Base-by-base conservation (phyloP, 2,888 invertebrate genomes). In the Petrophora chlorosata region DNA sequence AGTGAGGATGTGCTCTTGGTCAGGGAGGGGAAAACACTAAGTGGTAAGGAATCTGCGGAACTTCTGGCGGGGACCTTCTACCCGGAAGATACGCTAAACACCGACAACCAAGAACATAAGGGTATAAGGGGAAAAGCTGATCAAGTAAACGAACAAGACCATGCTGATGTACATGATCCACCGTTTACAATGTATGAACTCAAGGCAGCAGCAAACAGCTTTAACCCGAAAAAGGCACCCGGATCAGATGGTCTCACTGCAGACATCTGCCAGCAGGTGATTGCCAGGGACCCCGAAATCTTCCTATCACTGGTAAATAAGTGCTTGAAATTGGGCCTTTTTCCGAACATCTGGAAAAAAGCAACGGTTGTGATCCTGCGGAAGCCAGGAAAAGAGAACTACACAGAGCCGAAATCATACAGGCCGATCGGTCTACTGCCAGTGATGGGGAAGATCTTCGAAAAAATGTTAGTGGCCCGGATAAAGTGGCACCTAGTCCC, bases 21-120 rank as follows among this genome's bases (percentile, higher is more conserved):
- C 0, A 19, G 23, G 5, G 28, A 35, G 0, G 43, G 50, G 7
- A 13, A 0, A n/a, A 7, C 7, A 0, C 5, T 54, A 8, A 9
- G 8, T 0, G 3, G 26, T 2, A 8, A n/a, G 2, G 35, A 43
- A 12, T 50, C 54, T 0, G 54, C 40, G 0, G n/a, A 33, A 16
- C 1, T 36, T 0, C 17, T 54, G 1, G 49, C 52, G 0, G 36
- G 39, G 2, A 46, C 46, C 2, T 56, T 56, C 14, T 56, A 52
- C 25, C 49, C 56, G 3, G 23, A 23, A 8, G 23, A 23, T 8
- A 8, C 2, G 7, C 4, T 5, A n/a, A n/a, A 8, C 2, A n/a
- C 3, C n/a, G 23, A 23, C 2, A n/a, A 8, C 23, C 4, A 8
- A 8, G 5, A 23, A 8, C 23, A 23, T 8, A 23, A n/a, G n/a